These are phyloP conservation scores for Liasis olivaceus DNA, from an alignment of 2,797 vertebrate genomes.

Conservation along the genomic window DNA sequence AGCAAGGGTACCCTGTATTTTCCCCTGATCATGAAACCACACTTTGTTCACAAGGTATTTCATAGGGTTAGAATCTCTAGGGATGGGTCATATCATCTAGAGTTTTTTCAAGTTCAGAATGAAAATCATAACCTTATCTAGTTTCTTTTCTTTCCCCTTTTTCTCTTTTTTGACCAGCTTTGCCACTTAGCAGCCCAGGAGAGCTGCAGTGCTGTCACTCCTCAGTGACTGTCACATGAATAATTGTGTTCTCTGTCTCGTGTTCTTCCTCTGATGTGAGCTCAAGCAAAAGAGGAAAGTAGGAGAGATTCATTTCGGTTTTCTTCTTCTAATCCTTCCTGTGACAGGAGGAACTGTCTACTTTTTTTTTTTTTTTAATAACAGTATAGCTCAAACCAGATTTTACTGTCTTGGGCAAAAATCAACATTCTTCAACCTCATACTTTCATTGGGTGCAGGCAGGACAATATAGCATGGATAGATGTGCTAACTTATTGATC, in stretches of 20 bases:
- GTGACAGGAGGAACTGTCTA: background rate
- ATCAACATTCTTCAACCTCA: background rate
- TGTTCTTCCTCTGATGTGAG: background rate
- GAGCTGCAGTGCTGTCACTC: constrained; percentile 15
- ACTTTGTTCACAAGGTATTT: constrained; percentile 23
- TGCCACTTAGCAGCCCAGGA: constrained; percentile 32
- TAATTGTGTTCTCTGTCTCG: constrained; percentile 5
- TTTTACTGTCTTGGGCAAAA: background rate
- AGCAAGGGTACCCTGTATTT: constrained; percentile 12
- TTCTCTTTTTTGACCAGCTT: background rate
- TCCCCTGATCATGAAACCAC: constrained; percentile 36
- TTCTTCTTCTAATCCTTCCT: background rate
- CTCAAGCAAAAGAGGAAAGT: constrained; percentile 5
- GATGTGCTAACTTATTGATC: background rate
- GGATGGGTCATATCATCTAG: constrained; percentile 39
- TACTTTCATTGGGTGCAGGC: background rate
- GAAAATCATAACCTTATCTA: constrained; percentile 12
- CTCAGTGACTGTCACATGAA: constrained; percentile 14
- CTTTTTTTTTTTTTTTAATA: background rate
- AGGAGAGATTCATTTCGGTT: constrained; percentile 8
- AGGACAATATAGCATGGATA: background rate
- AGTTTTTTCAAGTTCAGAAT: constrained; percentile 26
- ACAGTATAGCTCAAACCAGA: background rate
- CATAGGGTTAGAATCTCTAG: constrained; percentile 35
- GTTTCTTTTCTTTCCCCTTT: background rate